Percentiles rank a stretch among this genome's conserved stretches.
Conservation (phyloP, 1,140 invertebrate species). For the Cotesia typhae region DNA sequence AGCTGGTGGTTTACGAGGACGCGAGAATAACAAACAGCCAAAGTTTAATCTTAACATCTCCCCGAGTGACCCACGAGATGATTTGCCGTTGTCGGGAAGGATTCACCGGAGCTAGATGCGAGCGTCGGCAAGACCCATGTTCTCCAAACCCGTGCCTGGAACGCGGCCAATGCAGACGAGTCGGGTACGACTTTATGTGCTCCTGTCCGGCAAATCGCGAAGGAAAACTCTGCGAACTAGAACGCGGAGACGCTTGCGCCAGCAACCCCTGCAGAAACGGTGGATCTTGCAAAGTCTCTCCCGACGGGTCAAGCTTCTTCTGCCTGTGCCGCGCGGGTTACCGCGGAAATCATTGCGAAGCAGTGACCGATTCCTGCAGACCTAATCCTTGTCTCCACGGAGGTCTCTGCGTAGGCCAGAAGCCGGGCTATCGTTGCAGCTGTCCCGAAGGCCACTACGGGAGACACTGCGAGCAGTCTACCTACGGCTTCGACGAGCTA, state of each 20-base stretch:
- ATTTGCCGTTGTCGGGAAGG: constrained; percentile 81
- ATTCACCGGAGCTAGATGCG: constrained; percentile 81
- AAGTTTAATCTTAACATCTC: constrained; percentile 81
- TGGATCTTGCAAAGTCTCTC: constrained; percentile 86
- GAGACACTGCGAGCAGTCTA: constrained; percentile 87
- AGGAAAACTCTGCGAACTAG: constrained; percentile 84
- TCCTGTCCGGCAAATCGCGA: constrained; percentile 79
- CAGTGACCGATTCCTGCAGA: constrained; percentile 84
- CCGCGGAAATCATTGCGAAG: constrained; percentile 87
- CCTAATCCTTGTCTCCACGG: constrained; percentile 90
- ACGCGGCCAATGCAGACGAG: constrained; percentile 81
- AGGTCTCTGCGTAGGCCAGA: constrained; percentile 82
- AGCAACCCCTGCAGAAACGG: constrained; percentile 88
- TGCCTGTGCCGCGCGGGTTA: constrained; percentile 90
- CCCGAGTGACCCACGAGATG: constrained; percentile 79
- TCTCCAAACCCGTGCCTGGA: constrained; percentile 86
- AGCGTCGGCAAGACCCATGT: constrained; percentile 87
- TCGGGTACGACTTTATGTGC: constrained; percentile 85
- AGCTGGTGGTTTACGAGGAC: constrained; percentile 74
- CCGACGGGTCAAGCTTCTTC: constrained; percentile 86
- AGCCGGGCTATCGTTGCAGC: constrained; percentile 86
- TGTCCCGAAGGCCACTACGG: constrained; percentile 90
- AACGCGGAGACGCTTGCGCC: constrained; percentile 83
- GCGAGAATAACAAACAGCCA: constrained; percentile 80
- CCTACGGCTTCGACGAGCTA: constrained; percentile 86